Evolutionary conservation across 2,113 vertebrate species (phyloP).

Genomic region (Oryctolagus cuniculus): DNA sequence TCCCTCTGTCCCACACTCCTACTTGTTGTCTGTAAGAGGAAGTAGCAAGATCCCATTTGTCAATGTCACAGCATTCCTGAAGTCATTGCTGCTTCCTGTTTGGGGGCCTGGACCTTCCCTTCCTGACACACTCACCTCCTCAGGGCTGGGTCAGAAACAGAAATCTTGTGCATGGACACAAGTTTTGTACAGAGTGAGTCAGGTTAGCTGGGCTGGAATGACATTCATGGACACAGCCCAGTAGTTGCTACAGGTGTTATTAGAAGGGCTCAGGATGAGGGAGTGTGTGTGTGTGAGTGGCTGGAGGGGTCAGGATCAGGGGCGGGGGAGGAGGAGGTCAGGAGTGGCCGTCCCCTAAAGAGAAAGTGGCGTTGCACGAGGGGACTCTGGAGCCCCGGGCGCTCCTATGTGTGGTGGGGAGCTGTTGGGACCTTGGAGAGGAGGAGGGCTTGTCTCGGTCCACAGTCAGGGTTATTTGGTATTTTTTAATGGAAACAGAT

Average conservation of each 20-base stretch:
- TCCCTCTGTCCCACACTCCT: background rate
- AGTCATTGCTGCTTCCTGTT: background rate
- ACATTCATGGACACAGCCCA: background rate
- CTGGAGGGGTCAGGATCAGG: too few species aligned
- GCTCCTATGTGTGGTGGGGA: background rate
- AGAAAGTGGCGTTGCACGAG: background rate
- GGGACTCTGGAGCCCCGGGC: background rate
- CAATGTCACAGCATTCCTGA: background rate
- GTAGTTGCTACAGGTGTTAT: background rate
- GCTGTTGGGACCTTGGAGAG: background rate
- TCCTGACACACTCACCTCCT: background rate
- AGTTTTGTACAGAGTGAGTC: background rate
- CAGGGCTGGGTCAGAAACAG: background rate
- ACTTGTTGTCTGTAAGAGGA: conserved; percentile 26
- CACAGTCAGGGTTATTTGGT: conserved; percentile 74
- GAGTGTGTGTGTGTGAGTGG: background rate
- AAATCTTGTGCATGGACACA: background rate
- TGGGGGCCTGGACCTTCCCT: background rate
- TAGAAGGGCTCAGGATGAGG: too few species aligned
- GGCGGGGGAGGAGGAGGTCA: background rate
- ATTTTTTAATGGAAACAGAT: conserved; percentile 73
- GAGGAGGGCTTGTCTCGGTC: background rate
- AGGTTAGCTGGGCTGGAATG: background rate
- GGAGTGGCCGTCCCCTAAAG: background rate
- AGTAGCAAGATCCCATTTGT: background rate